A percentile compares a stretch with the other conserved stretches of the same genome.
These are phyloP conservation scores for Pheosia tremula DNA, from an alignment of 2,888 invertebrate genomes.

Conservation along the genomic window DNA sequence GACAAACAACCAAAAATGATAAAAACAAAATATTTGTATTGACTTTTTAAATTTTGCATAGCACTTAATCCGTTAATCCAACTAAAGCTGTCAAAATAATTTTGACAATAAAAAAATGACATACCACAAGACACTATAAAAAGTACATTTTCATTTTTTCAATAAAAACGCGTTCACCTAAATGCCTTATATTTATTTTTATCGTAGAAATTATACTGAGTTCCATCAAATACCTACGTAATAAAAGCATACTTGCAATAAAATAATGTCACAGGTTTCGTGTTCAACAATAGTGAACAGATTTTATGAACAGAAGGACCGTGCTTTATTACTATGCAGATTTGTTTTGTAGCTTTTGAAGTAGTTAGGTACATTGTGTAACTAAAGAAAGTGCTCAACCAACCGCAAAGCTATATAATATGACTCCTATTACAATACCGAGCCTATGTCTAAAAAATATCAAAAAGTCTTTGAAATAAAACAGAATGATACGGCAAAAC, in stretches of 20 bases:
- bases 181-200: no score
- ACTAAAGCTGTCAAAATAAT: constrained; percentile 14
- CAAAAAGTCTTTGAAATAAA: constrained; percentile 11
- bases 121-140: background rate
- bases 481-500: constrained; percentile 25
- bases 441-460: background rate
- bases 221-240: background rate
- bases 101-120: constrained; percentile 17
- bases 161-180: constrained; percentile 27
- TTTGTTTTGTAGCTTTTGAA: constrained; percentile 27
- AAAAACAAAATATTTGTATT: no score
- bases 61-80: no score
- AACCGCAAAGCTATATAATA: background rate
- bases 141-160: background rate
- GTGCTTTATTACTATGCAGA: constrained; percentile 41
- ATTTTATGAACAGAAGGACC: constrained; percentile 24
- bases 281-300: constrained; percentile 16
- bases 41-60: no score
- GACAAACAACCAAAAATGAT: no score
- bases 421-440: background rate
- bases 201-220: no score
- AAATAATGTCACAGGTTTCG: constrained; percentile 7
- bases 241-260: background rate
- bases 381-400: constrained; percentile 15
- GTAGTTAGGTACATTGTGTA: constrained; percentile 18